Conservation (phyloP, 2,797 vertebrate species). For the Amniataba percoides region DNA sequence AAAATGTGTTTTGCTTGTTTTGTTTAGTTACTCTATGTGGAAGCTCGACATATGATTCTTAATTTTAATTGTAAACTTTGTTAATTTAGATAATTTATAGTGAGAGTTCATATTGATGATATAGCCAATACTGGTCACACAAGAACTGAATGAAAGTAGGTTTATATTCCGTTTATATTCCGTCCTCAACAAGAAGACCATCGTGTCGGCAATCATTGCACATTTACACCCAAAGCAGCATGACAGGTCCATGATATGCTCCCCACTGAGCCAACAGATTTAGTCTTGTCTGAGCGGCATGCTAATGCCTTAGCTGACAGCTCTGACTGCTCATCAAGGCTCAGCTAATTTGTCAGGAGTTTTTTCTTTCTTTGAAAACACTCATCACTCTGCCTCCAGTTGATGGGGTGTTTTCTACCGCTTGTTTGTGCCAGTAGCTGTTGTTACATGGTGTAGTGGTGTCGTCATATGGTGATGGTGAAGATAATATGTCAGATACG, state of each 20-base stretch:
- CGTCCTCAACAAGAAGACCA: background rate
- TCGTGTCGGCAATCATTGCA: slow-evolving; percentile 18
- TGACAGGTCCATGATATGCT: slow-evolving; percentile 29
- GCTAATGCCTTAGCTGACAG: slow-evolving; percentile 80
- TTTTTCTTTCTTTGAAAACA: slow-evolving; percentile 67
- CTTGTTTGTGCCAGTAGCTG: slow-evolving; percentile 36
- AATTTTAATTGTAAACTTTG: background rate
- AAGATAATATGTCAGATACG: background rate
- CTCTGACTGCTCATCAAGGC: slow-evolving; percentile 62
- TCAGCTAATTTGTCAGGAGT: slow-evolving; percentile 72
- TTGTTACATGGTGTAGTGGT: slow-evolving; percentile 20
- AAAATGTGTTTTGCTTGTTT: background rate
- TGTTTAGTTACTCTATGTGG: background rate
- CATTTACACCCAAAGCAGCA: slow-evolving; percentile 52
- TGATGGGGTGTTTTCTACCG: slow-evolving; percentile 40
- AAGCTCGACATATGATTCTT: background rate
- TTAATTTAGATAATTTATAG: background rate
- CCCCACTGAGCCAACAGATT: slow-evolving; percentile 42
- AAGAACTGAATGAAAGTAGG: background rate
- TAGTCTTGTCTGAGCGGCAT: slow-evolving; percentile 51
- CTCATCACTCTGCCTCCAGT: slow-evolving; percentile 65
- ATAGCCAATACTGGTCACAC: background rate
- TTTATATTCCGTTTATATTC: background rate
- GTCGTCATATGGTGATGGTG: background rate
- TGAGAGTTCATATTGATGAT: background rate